A percentile compares a stretch with the other conserved stretches of the same genome.
Conservation (phyloP, 2,797 vertebrate genomes). For the Cyprinodon diabolis region DNA sequence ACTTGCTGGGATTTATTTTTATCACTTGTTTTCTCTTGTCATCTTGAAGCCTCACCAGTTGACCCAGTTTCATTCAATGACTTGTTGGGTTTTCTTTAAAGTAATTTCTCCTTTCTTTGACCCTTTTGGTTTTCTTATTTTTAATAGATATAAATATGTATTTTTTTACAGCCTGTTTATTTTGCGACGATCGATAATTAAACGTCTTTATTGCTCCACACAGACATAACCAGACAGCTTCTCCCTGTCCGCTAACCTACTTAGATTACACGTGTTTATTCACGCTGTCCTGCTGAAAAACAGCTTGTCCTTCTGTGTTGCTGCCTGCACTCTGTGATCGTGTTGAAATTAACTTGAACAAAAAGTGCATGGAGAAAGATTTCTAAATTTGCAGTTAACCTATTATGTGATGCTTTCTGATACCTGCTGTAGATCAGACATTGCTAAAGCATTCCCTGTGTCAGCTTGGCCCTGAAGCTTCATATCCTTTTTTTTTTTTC, state of each 20-base stretch:
- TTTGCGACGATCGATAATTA: not conserved
- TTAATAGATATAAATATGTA: not conserved
- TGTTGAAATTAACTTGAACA: not conserved
- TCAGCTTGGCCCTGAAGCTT: slow-evolving; percentile 22
- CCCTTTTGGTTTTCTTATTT: not conserved
- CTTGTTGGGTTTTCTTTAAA: not conserved
- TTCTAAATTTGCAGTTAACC: slow-evolving; percentile 3
- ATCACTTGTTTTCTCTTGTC: not conserved
- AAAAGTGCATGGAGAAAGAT: not conserved
- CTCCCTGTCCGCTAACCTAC: slow-evolving; percentile 39
- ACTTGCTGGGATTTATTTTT: not conserved
- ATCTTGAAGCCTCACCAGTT: not conserved
- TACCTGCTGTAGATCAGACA: not conserved
- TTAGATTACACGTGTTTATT: slow-evolving; percentile 41
- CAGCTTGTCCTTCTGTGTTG: not conserved
- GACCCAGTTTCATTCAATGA: no score
- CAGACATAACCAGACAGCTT: slow-evolving; percentile 13
- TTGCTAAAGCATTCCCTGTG: not conserved
- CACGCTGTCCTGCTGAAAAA: slow-evolving; percentile 19
- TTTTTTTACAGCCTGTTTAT: not conserved
- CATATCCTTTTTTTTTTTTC: slow-evolving; percentile 23
- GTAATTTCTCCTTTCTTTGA: not conserved
- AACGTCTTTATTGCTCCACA: not conserved
- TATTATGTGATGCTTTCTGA: not conserved
- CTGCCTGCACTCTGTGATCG: not conserved